Conservation (phyloP, 2,888 invertebrate species). For the Scotopteryx bipunctaria region DNA sequence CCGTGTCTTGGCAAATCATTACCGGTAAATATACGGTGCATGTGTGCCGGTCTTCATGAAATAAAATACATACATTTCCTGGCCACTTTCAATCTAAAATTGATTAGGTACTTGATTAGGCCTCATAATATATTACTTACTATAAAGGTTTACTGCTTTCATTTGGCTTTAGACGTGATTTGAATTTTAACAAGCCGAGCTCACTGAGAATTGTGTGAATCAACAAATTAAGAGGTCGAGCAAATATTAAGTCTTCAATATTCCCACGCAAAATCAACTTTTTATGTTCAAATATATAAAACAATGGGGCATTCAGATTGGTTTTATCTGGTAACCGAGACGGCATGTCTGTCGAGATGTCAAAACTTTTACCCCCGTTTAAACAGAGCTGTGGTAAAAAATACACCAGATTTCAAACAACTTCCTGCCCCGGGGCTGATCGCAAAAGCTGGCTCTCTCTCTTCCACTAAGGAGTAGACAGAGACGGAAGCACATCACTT, state of each 20-base stretch:
- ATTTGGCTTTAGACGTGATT: conserved; percentile 54
- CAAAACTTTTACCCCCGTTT: conserved; percentile 69
- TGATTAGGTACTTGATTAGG: conserved; percentile 55
- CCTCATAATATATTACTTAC: conserved; percentile 58
- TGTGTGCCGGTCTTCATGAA: conserved; percentile 46
- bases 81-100: conserved; percentile 56
- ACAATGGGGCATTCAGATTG: conserved; percentile 68
- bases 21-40: conserved; percentile 52
- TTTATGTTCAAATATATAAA: conserved; percentile 47
- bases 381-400: conserved; percentile 73
- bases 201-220: conserved; percentile 24
- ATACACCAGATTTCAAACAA: conserved; percentile 77
- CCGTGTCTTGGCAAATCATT: conserved; percentile 70
- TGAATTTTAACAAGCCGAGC: conserved; percentile 47
- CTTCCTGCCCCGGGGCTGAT: conserved; percentile 73
- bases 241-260: conserved; percentile 19
- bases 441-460: conserved; percentile 64
- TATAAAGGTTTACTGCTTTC: conserved; percentile 57
- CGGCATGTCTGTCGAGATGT: conserved; percentile 63
- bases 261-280: conserved; percentile 45
- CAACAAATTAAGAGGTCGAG: conserved; percentile 24
- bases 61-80: conserved; percentile 67
- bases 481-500: conserved; percentile 53
- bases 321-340: conserved; percentile 62
- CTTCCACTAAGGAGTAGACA: conserved; percentile 43